Evolutionary conservation across 2,888 invertebrate species (phyloP).

Genomic region (Drosophila algonquin): DNA sequence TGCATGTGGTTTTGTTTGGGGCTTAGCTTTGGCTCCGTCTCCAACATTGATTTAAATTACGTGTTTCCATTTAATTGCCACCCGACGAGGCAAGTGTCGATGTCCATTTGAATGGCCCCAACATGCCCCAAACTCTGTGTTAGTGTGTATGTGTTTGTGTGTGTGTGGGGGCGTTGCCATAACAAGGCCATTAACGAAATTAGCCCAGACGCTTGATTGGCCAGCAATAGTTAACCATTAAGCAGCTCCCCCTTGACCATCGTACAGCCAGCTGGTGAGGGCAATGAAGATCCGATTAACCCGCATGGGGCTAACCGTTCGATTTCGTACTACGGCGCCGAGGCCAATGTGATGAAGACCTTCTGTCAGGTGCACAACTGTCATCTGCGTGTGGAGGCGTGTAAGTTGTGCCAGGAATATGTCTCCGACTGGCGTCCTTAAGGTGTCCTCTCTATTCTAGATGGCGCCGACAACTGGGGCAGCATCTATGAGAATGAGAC

Average conservation of each 20-base stretch:
- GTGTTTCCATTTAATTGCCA: constrained; percentile 77
- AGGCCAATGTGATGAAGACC: constrained; percentile 77
- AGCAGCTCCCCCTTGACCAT: constrained; percentile 12
- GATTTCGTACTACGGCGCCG: constrained; percentile 76
- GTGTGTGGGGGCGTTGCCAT: constrained; percentile 50
- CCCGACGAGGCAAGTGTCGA: constrained; percentile 63
- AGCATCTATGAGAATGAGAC: constrained; percentile 79
- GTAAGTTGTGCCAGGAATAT: constrained; percentile 64
- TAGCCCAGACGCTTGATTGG: constrained; percentile 66
- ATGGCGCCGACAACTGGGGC: constrained; percentile 82
- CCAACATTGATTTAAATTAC: constrained; percentile 79
- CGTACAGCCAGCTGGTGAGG: constrained; percentile 71
- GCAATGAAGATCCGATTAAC: constrained; percentile 78
- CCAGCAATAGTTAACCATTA: constrained; percentile 62
- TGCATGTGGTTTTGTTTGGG: constrained; percentile 75
- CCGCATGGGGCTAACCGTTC: constrained; percentile 60
- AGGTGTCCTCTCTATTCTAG: constrained; percentile 50
- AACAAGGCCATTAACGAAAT: constrained; percentile 71
- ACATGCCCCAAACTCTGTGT: constrained; percentile 2
- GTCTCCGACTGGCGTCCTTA: not conserved
- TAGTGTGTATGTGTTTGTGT: not conserved
- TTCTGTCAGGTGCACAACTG: constrained; percentile 81
- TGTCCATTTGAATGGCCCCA: constrained; percentile 50
- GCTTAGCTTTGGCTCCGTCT: constrained; percentile 69
- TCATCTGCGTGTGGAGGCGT: constrained; percentile 76